These are phyloP conservation scores for Trinorchestia longiramus DNA, from an alignment of 1,140 invertebrate genomes.

Conservation along the genomic window DNA sequence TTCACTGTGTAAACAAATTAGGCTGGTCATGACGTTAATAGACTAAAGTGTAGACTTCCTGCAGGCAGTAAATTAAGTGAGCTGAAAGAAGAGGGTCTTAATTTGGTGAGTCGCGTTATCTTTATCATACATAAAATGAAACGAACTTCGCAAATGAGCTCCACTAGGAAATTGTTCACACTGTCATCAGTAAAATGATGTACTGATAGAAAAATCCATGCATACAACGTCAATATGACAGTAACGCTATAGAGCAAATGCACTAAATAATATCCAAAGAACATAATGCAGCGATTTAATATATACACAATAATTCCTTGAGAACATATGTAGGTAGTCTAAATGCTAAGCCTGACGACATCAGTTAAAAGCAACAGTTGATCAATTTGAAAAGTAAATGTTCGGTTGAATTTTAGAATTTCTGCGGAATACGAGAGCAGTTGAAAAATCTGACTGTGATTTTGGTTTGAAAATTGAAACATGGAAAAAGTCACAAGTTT, in stretches of 20 bases:
- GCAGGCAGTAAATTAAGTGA: conserved; percentile 8
- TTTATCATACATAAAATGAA: not conserved
- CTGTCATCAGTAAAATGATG: not conserved
- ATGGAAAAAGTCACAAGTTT: too few species aligned
- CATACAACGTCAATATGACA: not conserved
- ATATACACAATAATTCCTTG: not conserved
- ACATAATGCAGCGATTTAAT: not conserved
- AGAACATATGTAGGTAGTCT: not conserved
- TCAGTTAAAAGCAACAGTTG: not conserved
- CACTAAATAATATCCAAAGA: not conserved
- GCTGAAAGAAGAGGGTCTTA: conserved; percentile 1
- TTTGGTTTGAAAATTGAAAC: not conserved
- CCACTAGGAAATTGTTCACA: not conserved
- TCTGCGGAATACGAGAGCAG: not conserved
- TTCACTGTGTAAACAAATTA: conserved; percentile 30
- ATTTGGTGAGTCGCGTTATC: not conserved
- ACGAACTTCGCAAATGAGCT: not conserved
- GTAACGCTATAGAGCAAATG: not conserved
- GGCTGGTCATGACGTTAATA: conserved; percentile 44
- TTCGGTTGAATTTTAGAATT: not conserved
- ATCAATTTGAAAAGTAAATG: not conserved
- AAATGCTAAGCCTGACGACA: not conserved
- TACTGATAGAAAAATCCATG: not conserved
- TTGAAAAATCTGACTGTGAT: not conserved
- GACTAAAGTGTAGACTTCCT: conserved; percentile 17